phyloP scores from a whole-genome alignment of 2,888 invertebrate species.

The Trichopoda pennipes region DNA sequence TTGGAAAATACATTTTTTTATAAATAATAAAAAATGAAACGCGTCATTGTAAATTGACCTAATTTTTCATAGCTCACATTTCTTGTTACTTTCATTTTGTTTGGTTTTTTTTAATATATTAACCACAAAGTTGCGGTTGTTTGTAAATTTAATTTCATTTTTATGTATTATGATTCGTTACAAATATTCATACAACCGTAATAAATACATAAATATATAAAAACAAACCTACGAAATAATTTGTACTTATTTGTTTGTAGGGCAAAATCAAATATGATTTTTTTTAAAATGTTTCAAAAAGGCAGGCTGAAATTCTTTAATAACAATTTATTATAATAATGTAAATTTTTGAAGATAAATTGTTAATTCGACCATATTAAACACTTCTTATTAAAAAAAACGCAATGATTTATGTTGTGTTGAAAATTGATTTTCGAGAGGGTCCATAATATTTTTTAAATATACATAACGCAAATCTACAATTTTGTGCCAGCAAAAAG shows the following conservation, averaged over 20 bases:
- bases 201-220: not conserved
- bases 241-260: not conserved
- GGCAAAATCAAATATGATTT: not conserved
- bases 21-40: constrained; percentile 35
- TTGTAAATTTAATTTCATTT: constrained; percentile 25
- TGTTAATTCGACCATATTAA: not conserved
- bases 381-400: too few species aligned
- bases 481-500: too few species aligned
- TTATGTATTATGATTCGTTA: not conserved
- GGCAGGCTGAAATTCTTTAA: not conserved
- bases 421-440: too few species aligned
- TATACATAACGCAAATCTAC: too few species aligned
- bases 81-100: not conserved
- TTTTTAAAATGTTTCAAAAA: not conserved
- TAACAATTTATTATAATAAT: not conserved
- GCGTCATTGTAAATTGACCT: constrained; percentile 48
- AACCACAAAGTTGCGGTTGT: constrained; percentile 48
- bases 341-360: not conserved
- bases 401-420: too few species aligned
- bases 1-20: constrained; percentile 16
- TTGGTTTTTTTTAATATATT: constrained; percentile 2
- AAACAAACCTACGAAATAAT: not conserved
- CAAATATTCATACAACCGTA: not conserved
- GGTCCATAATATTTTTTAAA: too few species aligned
- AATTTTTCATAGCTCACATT: constrained; percentile 17